Percentiles rank a stretch among this genome's conserved stretches.
phyloP scores from a whole-genome alignment of 37 sponge, comb jelly and placozoan species.

The Crambe crambe region DNA sequence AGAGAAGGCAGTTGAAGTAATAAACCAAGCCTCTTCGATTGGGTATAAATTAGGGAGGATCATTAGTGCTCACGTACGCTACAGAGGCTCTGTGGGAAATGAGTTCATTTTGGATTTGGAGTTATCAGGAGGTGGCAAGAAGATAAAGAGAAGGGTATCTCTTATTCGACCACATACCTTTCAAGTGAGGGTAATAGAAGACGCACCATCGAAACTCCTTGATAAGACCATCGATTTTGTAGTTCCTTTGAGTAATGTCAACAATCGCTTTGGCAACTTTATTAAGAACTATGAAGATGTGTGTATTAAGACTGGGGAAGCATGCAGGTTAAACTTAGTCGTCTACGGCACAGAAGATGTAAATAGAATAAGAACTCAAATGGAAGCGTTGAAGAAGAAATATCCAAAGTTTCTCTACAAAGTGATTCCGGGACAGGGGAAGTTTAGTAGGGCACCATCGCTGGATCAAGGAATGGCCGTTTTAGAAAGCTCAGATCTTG shows the following conservation, averaged over 20 bases:
- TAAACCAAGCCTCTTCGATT: not conserved
- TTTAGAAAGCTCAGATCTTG: slow-evolving; percentile 29
- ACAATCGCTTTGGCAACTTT: slow-evolving; percentile 35
- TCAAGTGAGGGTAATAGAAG: not conserved
- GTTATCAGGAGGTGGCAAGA: not conserved
- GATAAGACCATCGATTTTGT: no score
- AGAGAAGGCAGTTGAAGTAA: not conserved
- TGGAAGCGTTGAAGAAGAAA: slow-evolving; percentile 2
- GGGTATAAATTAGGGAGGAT: slow-evolving; percentile 36
- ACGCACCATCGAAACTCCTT: not conserved
- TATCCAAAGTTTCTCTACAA: slow-evolving; percentile 24
- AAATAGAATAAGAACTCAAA: not conserved
- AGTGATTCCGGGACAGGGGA: slow-evolving; percentile 34
- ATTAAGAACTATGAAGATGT: slow-evolving; percentile 41
- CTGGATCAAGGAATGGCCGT: slow-evolving; percentile 39
- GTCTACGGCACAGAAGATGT: slow-evolving; percentile 37
- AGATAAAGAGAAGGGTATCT: not conserved
- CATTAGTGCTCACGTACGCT: slow-evolving; percentile 48
- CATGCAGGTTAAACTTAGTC: slow-evolving; percentile 23
- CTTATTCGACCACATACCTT: not conserved
- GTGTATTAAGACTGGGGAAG: slow-evolving; percentile 16
- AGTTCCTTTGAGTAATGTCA: slow-evolving; percentile 43
- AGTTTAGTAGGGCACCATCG: slow-evolving; percentile 41
- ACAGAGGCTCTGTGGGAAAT: slow-evolving; percentile 34
- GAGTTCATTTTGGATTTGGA: slow-evolving; percentile 62